A percentile compares a stretch with the other conserved stretches of the same genome.
Evolutionary conservation across 2,797 vertebrate genomes (phyloP).

Genomic region (Notolepis coatsorum): DNA sequence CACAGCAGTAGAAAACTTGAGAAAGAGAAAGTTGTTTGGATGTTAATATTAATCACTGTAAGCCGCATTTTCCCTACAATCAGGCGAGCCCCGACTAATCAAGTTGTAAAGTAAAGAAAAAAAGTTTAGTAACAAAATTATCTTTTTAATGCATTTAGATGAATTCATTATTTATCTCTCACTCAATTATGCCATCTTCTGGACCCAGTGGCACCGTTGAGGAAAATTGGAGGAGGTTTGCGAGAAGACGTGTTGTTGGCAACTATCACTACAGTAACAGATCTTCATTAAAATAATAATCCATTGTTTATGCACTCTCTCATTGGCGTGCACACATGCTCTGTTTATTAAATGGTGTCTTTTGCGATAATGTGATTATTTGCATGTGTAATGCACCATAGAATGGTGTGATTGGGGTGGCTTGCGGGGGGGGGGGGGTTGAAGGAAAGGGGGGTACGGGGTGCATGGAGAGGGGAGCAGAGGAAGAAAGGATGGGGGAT

Average conservation of each 20-base stretch:
- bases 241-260: slow-evolving; percentile 30
- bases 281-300: slow-evolving; percentile 72
- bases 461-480: not conserved
- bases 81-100: slow-evolving; percentile 57
- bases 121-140: slow-evolving; percentile 19
- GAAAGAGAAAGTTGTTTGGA: slow-evolving; percentile 44
- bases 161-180: slow-evolving; percentile 62
- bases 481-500: not conserved
- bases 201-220: slow-evolving; percentile 40
- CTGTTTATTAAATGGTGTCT: slow-evolving; percentile 55
- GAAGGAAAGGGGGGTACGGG: not conserved
- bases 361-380: slow-evolving; percentile 69
- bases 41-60: slow-evolving; percentile 47
- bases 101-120: slow-evolving; percentile 33
- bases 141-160: slow-evolving; percentile 62
- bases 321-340: slow-evolving; percentile 56
- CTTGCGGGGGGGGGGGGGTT: not conserved
- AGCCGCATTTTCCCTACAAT: slow-evolving; percentile 26
- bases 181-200: slow-evolving; percentile 60
- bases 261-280: slow-evolving; percentile 44
- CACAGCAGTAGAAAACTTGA: slow-evolving; percentile 13
- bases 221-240: slow-evolving; percentile 61
- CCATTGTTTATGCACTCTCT: slow-evolving; percentile 51
- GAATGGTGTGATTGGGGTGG: slow-evolving; percentile 32
- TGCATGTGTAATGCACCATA: slow-evolving; percentile 65